Evolutionary conservation across 2,113 vertebrate genomes (phyloP).

Genomic region (Bucco capensis): DNA sequence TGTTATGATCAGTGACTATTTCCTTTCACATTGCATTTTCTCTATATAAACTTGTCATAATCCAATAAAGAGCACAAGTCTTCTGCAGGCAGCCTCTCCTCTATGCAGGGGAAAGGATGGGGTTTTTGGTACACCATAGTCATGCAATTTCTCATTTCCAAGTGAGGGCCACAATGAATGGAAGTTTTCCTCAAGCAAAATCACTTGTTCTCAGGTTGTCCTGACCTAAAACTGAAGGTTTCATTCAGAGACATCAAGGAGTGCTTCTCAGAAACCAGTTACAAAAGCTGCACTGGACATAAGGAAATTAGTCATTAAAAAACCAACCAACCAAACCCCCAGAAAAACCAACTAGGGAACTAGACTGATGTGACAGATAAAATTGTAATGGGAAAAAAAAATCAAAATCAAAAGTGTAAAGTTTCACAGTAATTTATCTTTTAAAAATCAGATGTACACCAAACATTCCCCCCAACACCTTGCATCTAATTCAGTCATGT

Average conservation of each 20-base stretch:
- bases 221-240: background rate
- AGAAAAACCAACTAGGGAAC: background rate
- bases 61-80: background rate
- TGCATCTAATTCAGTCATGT: background rate
- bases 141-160: background rate
- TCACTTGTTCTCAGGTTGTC: background rate
- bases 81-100: background rate
- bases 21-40: constrained; percentile 18
- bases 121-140: background rate
- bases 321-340: background rate
- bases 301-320: background rate
- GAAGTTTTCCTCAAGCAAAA: background rate
- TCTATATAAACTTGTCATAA: constrained; percentile 34
- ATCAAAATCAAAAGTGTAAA: background rate
- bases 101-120: background rate
- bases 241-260: background rate
- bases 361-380: background rate
- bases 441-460: background rate
- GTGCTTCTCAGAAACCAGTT: background rate
- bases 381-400: background rate
- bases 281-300: background rate
- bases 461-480: background rate
- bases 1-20: constrained; percentile 15
- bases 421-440: background rate
- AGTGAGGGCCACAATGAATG: background rate